phyloP scores from a whole-genome alignment of 1,140 invertebrate genomes.

The Trissolcus basalis region DNA sequence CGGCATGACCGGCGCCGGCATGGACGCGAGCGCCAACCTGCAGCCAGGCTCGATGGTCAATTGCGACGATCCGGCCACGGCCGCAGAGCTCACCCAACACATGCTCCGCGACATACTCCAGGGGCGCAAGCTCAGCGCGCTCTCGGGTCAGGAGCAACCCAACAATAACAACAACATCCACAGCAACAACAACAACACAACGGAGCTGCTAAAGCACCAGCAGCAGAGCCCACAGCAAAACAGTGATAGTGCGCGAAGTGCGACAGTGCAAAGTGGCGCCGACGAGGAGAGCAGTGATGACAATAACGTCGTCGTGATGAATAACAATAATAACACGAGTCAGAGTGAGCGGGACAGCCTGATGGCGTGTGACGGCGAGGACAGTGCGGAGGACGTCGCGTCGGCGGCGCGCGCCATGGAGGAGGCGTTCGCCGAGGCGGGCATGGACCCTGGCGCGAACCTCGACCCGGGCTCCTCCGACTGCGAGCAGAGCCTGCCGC shows the following conservation, averaged over 20 bases:
- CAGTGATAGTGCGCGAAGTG: slow-evolving; percentile 75
- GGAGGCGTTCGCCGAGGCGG: slow-evolving; percentile 78
- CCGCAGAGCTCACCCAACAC: slow-evolving; percentile 85
- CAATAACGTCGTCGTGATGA: slow-evolving; percentile 71
- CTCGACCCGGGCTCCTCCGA: slow-evolving; percentile 81
- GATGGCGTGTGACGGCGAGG: slow-evolving; percentile 81
- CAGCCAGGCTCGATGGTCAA: slow-evolving; percentile 74
- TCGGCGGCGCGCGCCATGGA: slow-evolving; percentile 79
- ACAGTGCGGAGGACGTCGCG: slow-evolving; percentile 77
- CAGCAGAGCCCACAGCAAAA: slow-evolving; percentile 67
- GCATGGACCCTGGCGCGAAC: slow-evolving; percentile 78
- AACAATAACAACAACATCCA: slow-evolving; percentile 77
- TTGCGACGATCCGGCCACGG: slow-evolving; percentile 74
- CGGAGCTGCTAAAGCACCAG: slow-evolving; percentile 71
- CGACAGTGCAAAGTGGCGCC: slow-evolving; percentile 73
- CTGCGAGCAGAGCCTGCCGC: slow-evolving; percentile 80
- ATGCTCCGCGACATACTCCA: slow-evolving; percentile 90
- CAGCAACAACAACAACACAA: slow-evolving; percentile 76
- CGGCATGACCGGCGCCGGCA: slow-evolving; percentile 74
- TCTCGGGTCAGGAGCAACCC: slow-evolving; percentile 70
- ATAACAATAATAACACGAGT: slow-evolving; percentile 63
- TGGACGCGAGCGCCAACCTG: slow-evolving; percentile 72
- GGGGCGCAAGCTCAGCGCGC: slow-evolving; percentile 82
- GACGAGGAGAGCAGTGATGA: slow-evolving; percentile 71
- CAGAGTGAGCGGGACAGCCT: slow-evolving; percentile 73